A percentile compares a stretch with the other conserved stretches of the same genome.
Conservation (phyloP, 1,140 invertebrate genomes). For the Steinernema khuongi region DNA sequence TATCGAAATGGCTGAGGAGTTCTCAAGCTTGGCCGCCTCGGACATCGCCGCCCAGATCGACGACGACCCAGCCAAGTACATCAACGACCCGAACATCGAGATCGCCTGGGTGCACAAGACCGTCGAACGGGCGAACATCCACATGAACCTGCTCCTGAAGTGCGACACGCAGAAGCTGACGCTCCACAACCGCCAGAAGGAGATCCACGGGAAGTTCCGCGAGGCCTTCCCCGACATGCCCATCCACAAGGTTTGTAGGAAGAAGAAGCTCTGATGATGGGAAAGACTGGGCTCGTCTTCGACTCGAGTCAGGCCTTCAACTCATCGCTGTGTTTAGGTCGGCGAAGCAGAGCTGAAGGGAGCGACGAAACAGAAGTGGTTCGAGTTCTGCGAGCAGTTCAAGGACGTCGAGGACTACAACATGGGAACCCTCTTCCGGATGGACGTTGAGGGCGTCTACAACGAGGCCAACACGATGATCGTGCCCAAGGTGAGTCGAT, state of each 20-base stretch:
- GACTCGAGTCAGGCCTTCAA: neutral
- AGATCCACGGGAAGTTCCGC: conserved; percentile 26
- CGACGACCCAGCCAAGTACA: conserved; percentile 29
- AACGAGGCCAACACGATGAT: conserved; percentile 31
- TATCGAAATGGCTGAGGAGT: neutral
- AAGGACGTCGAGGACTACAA: conserved; percentile 37
- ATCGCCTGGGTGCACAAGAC: conserved; percentile 34
- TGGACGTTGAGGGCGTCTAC: conserved; percentile 26
- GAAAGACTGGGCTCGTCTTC: neutral
- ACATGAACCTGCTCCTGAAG: conserved; percentile 35
- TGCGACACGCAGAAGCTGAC: conserved; percentile 25
- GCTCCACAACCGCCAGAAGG: conserved; percentile 29
- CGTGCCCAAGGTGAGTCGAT: conserved; percentile 29
- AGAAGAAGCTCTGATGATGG: neutral
- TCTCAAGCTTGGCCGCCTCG: neutral
- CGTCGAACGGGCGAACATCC: conserved; percentile 31
- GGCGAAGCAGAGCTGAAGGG: conserved; percentile 26
- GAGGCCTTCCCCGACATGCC: conserved; percentile 30
- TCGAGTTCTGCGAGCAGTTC: conserved; percentile 33
- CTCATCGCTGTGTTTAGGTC: conserved; percentile 19
- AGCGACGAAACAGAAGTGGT: conserved; percentile 30
- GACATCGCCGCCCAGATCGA: neutral
- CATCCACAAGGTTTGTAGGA: conserved; percentile 22
- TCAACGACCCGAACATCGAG: conserved; percentile 35
- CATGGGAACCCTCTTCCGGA: conserved; percentile 30